Evolutionary conservation across 2,888 invertebrate species (phyloP).

Genomic region (Girardia tigrina): DNA sequence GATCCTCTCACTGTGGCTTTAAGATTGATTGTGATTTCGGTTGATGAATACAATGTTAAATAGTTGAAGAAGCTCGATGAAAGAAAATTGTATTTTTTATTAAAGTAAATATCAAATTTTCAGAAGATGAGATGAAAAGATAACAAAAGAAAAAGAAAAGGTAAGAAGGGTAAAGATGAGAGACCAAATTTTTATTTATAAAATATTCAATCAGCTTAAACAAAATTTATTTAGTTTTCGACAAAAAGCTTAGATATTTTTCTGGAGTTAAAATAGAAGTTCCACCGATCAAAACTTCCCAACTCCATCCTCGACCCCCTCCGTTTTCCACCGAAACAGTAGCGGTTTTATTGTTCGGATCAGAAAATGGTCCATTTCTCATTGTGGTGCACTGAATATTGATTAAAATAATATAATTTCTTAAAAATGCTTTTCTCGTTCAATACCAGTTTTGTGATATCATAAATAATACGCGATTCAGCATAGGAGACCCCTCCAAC

Average conservation of each 20-base stretch:
- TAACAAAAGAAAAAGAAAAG: too few relatives aligned
- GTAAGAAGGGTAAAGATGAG: too few relatives aligned
- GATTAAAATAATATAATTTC: neutral
- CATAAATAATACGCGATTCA: constrained; percentile 92
- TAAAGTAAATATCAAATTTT: too few relatives aligned
- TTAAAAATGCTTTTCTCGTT: neutral
- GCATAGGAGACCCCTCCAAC: constrained; percentile 89
- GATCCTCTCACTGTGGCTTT: too few relatives aligned
- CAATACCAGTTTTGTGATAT: constrained; percentile 47
- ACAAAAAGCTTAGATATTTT: constrained; percentile 63
- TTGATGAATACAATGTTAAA: too few relatives aligned
- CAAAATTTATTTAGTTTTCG: constrained; percentile 42
- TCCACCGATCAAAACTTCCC: constrained; percentile 95
- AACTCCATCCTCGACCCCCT: constrained; percentile 72
- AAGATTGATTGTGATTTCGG: too few relatives aligned
- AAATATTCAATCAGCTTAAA: too few relatives aligned
- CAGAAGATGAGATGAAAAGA: too few relatives aligned
- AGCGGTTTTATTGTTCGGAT: neutral
- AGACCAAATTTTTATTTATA: too few relatives aligned
- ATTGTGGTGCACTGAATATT: neutral
- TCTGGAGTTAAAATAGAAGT: constrained; percentile 91
- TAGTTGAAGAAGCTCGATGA: too few relatives aligned
- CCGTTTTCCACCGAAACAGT: constrained; percentile 53
- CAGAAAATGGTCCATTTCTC: neutral
- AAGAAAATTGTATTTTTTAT: too few relatives aligned